Evolutionary conservation across 2,888 invertebrate genomes (phyloP).

Genomic region (Spicauda simplicius): DNA sequence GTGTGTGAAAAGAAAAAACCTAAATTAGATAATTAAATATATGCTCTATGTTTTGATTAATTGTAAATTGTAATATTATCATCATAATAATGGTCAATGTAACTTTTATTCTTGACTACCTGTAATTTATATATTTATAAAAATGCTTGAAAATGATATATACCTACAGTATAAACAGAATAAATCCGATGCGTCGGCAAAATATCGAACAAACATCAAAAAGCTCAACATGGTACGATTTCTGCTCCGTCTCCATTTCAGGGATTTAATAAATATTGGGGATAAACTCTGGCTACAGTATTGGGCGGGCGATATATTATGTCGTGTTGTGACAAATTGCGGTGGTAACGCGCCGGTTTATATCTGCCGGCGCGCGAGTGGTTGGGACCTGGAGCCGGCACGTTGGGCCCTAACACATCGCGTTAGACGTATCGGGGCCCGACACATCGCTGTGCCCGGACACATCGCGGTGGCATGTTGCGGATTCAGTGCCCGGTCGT

Average conservation of each 20-base stretch:
- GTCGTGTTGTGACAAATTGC: slow-evolving; percentile 29
- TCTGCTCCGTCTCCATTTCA: slow-evolving; percentile 15
- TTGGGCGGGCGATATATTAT: slow-evolving; percentile 20
- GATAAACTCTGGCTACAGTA: background rate
- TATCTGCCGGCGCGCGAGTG: background rate
- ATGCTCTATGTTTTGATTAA: no score
- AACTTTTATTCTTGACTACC: no score
- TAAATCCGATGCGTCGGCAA: background rate
- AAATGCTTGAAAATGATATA: background rate
- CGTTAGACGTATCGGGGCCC: background rate
- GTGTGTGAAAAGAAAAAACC: no score
- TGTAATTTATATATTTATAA: no score
- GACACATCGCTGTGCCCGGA: background rate
- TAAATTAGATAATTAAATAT: no score
- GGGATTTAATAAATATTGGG: slow-evolving; percentile 26
- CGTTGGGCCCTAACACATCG: background rate
- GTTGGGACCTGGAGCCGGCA: background rate
- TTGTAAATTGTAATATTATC: no score
- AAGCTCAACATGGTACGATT: slow-evolving; percentile 5
- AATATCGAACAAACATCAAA: slow-evolving; percentile 1
- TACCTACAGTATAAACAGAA: background rate
- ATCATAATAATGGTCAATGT: no score
- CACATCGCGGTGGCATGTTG: no score
- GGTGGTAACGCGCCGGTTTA: slow-evolving; percentile 13
- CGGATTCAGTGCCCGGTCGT: no score